A percentile compares a stretch with the other conserved stretches of the same genome.
Evolutionary conservation across 2,797 vertebrate species (phyloP).

Genomic region (Prionace glauca): DNA sequence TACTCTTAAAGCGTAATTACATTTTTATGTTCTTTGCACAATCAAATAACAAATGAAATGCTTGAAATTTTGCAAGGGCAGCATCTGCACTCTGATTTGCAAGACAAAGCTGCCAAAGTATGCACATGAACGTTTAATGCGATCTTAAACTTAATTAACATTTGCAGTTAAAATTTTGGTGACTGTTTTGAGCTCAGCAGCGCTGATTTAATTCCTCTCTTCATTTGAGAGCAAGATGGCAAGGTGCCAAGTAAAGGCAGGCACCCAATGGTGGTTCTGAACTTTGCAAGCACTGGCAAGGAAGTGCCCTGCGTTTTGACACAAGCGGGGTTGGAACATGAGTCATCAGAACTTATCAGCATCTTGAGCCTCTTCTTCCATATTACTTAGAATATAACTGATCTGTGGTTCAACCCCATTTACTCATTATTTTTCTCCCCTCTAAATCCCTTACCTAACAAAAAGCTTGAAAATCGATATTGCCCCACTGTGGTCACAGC

Average conservation of each 20-base stretch:
- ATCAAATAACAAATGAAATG: background rate
- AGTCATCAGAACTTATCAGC: background rate
- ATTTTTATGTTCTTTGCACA: conserved; percentile 23
- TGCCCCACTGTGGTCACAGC: background rate
- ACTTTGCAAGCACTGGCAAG: background rate
- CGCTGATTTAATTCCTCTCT: background rate
- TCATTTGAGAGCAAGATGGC: background rate
- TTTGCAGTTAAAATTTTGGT: conserved; percentile 18
- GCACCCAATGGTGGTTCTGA: background rate
- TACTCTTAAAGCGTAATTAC: background rate
- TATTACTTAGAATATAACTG: background rate
- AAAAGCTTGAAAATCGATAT: background rate
- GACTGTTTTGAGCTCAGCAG: background rate
- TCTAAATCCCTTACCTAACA: background rate
- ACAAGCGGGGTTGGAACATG: background rate
- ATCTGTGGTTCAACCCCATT: background rate
- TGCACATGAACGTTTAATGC: background rate
- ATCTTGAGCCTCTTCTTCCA: background rate
- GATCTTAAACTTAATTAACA: conserved; percentile 30
- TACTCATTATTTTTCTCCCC: background rate
- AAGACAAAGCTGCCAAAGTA: background rate
- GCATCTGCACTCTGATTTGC: conserved; percentile 23
- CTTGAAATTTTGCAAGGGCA: background rate
- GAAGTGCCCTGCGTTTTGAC: background rate
- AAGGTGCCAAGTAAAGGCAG: background rate